Base-by-base conservation (phyloP, 1,140 invertebrate genomes). In the Goniozus legneri region DNA sequence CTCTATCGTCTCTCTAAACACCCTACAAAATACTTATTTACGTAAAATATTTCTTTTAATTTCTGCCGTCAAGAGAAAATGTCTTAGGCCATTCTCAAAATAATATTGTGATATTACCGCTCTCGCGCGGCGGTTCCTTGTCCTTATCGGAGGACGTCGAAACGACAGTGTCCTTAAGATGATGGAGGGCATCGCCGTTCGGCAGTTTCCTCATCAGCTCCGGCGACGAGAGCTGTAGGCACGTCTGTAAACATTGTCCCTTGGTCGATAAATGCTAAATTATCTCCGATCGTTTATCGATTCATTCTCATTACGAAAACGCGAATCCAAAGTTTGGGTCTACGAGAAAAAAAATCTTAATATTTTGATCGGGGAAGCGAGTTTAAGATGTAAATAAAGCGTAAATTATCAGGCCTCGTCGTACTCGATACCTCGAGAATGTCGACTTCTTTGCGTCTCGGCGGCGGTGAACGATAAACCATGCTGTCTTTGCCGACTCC, bases 361-460 rank as follows among this genome's bases (percentile, higher is more conserved):
- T n/a, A n/a, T n/a, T n/a, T n/a, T n/a, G n/a, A n/a, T n/a, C n/a
- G n/a, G n/a, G n/a, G n/a, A n/a, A n/a, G n/a, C n/a, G n/a, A n/a
- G n/a, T n/a, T n/a, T n/a, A n/a, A n/a, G n/a, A n/a, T n/a, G n/a
- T n/a, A n/a, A n/a, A n/a, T n/a, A n/a, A n/a, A n/a, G n/a, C n/a
- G n/a, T n/a, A n/a, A n/a, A n/a, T n/a, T n/a, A n/a, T n/a, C n/a
- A n/a, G n/a, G n/a, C n/a, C n/a, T n/a, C n/a, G n/a, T n/a, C n/a
- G n/a, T n/a, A n/a, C n/a, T n/a, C n/a, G n/a, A 33, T 67, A 74
- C 71, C 61, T 74, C 71, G n/a, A 74, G 52, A 42, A 74, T 72
- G 31, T 74, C 69, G 13, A 72, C 66, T 63, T 74, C 69, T 55
- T 74, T 74, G 45, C 66, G 56, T 40, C 64, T 62, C 0, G 69